Percentiles rank a stretch among this genome's conserved stretches.
Evolutionary conservation across 1,140 invertebrate genomes (phyloP).

Genomic region (Drosophila bifasciata): DNA sequence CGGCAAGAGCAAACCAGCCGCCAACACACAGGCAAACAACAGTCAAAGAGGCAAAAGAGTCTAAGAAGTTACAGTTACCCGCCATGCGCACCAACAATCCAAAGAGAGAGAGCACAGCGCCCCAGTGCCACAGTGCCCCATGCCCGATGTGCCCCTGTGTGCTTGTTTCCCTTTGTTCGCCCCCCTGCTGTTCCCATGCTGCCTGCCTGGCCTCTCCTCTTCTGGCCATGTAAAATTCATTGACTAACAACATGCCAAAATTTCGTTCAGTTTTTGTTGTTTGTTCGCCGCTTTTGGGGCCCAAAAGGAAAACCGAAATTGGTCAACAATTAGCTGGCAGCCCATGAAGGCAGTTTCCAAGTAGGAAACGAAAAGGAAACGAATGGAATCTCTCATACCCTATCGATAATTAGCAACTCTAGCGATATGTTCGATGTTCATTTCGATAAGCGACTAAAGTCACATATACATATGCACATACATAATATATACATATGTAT

Average conservation of each 20-base stretch:
- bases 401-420: too few relatives aligned
- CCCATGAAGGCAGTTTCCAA: neutral
- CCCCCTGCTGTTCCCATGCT: neutral
- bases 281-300: neutral
- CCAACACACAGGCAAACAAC: neutral
- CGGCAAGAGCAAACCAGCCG: conserved; percentile 8
- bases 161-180: neutral
- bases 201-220: conserved; percentile 13
- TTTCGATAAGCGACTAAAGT: neutral
- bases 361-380: too few relatives aligned
- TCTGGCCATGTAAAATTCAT: conserved; percentile 71
- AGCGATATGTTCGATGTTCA: neutral
- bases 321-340: neutral
- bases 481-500: conserved; percentile 1
- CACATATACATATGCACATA: conserved; percentile 9
- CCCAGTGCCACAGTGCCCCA: too few relatives aligned
- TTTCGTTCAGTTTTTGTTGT: conserved; percentile 64
- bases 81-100: too few relatives aligned
- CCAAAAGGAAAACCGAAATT: neutral
- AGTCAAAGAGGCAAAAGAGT: neutral
- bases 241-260: conserved; percentile 71
- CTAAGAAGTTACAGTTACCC: too few relatives aligned
- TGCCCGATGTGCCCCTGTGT: too few relatives aligned
- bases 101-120: too few relatives aligned
- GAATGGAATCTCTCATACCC: neutral